Conservation (phyloP, 2,797 vertebrate genomes). For the Eulemur albifrons region DNA sequence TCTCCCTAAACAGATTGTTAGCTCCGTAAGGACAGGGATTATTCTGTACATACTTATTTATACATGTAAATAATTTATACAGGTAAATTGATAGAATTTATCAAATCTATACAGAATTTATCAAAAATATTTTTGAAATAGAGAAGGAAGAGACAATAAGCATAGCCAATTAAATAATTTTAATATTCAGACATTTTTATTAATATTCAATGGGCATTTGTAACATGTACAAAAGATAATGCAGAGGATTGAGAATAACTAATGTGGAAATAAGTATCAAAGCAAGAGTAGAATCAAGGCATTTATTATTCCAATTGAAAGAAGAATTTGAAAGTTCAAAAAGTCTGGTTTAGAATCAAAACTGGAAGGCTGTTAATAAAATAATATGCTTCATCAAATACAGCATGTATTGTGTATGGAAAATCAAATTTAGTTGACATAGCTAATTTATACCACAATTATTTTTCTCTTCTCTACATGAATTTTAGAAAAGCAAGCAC, state of each 20-base stretch:
- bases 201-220: not conserved
- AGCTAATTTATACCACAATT: conserved; percentile 19
- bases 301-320: conserved; percentile 56
- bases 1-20: not conserved
- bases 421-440: conserved; percentile 50
- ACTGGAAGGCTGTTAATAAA: conserved; percentile 11
- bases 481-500: conserved; percentile 67
- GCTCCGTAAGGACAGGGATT: not conserved
- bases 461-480: conserved; percentile 28
- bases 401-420: conserved; percentile 8
- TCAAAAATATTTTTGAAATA: conserved; percentile 33
- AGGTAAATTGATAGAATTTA: not conserved
- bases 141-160: not conserved
- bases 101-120: not conserved
- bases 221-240: not conserved
- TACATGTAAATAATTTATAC: not conserved
- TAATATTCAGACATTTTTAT: conserved; percentile 1
- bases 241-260: not conserved
- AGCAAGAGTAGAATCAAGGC: not conserved
- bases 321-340: conserved; percentile 44
- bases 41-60: not conserved
- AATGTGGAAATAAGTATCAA: not conserved
- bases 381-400: conserved; percentile 43
- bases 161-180: not conserved
- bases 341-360: conserved; percentile 53